phyloP scores from a whole-genome alignment of 1,140 invertebrate species.

The Drosophila leontia region DNA sequence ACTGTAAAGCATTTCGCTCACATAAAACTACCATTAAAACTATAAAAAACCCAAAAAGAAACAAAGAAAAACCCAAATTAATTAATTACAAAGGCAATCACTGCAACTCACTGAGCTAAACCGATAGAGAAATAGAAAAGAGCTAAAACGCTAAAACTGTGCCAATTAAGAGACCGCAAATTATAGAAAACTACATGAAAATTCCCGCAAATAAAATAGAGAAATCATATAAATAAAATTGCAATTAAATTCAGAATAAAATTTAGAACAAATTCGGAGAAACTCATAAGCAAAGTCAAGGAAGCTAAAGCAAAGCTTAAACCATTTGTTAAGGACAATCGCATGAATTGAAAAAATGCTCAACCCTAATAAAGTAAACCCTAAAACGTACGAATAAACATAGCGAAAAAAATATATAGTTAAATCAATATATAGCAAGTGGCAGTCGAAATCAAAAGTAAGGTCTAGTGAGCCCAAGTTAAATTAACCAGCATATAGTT shows the following conservation, averaged over 20 bases:
- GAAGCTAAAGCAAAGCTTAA: slow-evolving; percentile 37
- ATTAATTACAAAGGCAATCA: slow-evolving; percentile 71
- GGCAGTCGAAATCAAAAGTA: slow-evolving; percentile 70
- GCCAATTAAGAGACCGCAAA: slow-evolving; percentile 71
- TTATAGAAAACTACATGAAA: slow-evolving; percentile 32
- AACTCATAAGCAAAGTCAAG: slow-evolving; percentile 22
- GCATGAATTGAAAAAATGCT: slow-evolving; percentile 72
- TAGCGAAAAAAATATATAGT: slow-evolving; percentile 63
- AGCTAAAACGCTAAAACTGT: slow-evolving; percentile 63
- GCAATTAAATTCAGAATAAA: slow-evolving; percentile 36
- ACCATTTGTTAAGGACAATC: slow-evolving; percentile 67
- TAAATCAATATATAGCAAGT: slow-evolving; percentile 45
- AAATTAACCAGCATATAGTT: slow-evolving; percentile 52
- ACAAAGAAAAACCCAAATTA: slow-evolving; percentile 13
- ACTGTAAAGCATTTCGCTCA: slow-evolving; percentile 41
- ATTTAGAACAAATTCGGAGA: slow-evolving; percentile 12
- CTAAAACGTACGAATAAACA: slow-evolving; percentile 42
- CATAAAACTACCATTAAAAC: slow-evolving; percentile 17
- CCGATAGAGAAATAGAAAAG: slow-evolving; percentile 14
- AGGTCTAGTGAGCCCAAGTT: slow-evolving; percentile 21
- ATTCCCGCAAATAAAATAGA: slow-evolving; percentile 10
- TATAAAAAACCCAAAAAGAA: background rate
- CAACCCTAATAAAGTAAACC: slow-evolving; percentile 36
- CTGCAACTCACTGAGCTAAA: slow-evolving; percentile 68
- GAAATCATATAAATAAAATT: slow-evolving; percentile 8